Percentiles rank a stretch among this genome's conserved stretches.
Conservation (phyloP, 2,797 vertebrate genomes). For the Onychomys leucogaster region DNA sequence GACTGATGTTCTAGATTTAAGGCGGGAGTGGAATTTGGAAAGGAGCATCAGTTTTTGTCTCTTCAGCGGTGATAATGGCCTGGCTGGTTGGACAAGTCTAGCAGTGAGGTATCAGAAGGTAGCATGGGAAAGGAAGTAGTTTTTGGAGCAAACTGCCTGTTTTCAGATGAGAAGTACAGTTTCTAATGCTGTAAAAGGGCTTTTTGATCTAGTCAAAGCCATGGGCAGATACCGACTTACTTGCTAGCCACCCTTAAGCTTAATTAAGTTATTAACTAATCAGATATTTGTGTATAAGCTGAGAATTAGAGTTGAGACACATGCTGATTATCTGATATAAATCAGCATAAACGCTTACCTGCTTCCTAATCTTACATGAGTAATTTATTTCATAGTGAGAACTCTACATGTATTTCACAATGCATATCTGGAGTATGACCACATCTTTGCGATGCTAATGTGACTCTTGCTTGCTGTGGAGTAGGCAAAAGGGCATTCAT, state of each 20-base stretch:
- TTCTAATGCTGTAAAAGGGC: background rate
- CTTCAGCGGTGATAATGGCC: conserved; percentile 45
- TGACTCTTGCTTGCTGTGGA: conserved; percentile 61
- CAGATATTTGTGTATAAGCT: conserved; percentile 63
- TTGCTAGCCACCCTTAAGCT: conserved; percentile 23
- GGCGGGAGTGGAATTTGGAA: conserved; percentile 54
- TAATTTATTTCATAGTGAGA: conserved; percentile 33
- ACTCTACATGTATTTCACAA: background rate
- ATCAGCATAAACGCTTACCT: background rate
- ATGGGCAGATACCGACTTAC: background rate
- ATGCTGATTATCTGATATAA: conserved; percentile 70
- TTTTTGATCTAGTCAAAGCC: conserved; percentile 56
- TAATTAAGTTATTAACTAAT: conserved; percentile 68
- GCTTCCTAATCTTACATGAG: conserved; percentile 49
- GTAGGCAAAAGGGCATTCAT: conserved; percentile 68
- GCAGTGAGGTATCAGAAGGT: conserved; percentile 25
- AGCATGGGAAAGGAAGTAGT: conserved; percentile 22
- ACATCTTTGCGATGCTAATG: conserved; percentile 60
- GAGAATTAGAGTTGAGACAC: conserved; percentile 65
- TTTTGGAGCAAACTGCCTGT: conserved; percentile 16
- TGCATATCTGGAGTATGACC: conserved; percentile 12
- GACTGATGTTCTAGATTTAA: conserved; percentile 13
- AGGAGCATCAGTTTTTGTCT: conserved; percentile 21
- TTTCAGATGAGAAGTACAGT: conserved; percentile 44
- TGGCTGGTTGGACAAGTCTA: conserved; percentile 57